A percentile compares a stretch with the other conserved stretches of the same genome.
phyloP scores from a whole-genome alignment of 2,113 vertebrate genomes.

The Melanerpes formicivorus region DNA sequence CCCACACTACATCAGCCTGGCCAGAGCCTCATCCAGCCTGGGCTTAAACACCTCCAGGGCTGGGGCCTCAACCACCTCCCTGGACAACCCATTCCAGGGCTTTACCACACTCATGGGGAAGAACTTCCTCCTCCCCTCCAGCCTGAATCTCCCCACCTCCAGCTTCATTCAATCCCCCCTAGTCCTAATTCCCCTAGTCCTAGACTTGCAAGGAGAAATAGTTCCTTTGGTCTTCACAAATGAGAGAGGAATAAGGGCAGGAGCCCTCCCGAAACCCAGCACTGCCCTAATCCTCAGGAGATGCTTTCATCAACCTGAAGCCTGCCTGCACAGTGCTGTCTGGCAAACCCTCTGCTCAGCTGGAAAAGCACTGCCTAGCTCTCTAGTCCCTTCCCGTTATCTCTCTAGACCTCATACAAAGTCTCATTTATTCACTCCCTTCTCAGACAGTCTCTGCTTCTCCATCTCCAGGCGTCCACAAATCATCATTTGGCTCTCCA shows the following conservation, averaged over 20 bases:
- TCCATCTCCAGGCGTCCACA: background rate
- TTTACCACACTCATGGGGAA: too few relatives aligned
- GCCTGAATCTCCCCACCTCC: too few relatives aligned
- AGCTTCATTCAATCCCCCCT: too few relatives aligned
- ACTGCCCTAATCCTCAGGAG: background rate
- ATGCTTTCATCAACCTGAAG: background rate
- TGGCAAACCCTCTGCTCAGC: background rate
- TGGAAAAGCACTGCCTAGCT: conserved; percentile 12
- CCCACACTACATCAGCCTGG: too few relatives aligned
- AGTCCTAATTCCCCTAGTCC: too few relatives aligned
- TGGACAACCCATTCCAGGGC: too few relatives aligned
- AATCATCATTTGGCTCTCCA: background rate
- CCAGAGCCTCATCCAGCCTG: too few relatives aligned
- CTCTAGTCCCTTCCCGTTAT: background rate
- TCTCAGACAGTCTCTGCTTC: background rate
- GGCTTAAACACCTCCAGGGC: too few relatives aligned
- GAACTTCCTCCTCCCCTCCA: too few relatives aligned
- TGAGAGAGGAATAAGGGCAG: background rate
- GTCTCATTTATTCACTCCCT: background rate
- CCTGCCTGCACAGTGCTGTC: background rate
- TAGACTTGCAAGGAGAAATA: background rate
- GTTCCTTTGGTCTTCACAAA: background rate
- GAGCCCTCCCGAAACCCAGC: fast-evolving
- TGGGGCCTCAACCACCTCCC: too few relatives aligned
- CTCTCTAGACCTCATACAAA: conserved; percentile 4